phyloP scores from a whole-genome alignment of 2,113 vertebrate species.

The Myrmecophaga tridactyla region DNA sequence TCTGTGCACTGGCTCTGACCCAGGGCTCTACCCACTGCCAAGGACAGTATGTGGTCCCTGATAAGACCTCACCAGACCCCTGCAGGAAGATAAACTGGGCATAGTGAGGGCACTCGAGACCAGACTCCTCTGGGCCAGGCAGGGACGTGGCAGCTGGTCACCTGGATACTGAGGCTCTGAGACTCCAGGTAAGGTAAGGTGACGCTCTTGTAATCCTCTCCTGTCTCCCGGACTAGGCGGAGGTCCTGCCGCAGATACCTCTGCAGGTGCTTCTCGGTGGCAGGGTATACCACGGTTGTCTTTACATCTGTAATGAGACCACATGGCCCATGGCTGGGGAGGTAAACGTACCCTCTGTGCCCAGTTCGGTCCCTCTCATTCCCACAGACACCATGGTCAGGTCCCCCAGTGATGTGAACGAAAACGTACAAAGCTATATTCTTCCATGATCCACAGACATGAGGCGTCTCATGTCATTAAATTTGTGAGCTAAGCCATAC shows the following conservation, averaged over 20 bases:
- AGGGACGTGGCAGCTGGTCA: conserved; percentile 40
- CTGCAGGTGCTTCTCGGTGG: conserved; percentile 94
- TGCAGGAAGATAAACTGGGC: neutral
- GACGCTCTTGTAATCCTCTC: conserved; percentile 87
- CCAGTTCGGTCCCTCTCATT: neutral
- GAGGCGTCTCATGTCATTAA: rapidly evolving
- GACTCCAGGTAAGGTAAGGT: conserved; percentile 91
- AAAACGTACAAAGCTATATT: neutral
- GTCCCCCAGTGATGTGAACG: neutral
- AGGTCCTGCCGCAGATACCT: conserved; percentile 91
- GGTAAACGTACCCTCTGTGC: neutral
- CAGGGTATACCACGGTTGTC: conserved; percentile 92
- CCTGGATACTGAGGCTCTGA: conserved; percentile 95
- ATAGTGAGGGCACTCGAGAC: rapidly evolving
- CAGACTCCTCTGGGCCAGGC: neutral
- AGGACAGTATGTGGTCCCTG: no score
- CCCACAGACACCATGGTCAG: neutral
- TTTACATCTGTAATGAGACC: conserved; percentile 90
- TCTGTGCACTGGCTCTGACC: rapidly evolving
- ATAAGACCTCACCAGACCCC: neutral
- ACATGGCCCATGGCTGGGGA: neutral
- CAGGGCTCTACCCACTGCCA: neutral
- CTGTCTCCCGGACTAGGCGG: conserved; percentile 88
- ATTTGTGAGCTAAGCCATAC: neutral
- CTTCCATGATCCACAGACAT: neutral